These are phyloP conservation scores for Pteropus alecto DNA, from an alignment of 2,113 vertebrate genomes.

Conservation along the genomic window DNA sequence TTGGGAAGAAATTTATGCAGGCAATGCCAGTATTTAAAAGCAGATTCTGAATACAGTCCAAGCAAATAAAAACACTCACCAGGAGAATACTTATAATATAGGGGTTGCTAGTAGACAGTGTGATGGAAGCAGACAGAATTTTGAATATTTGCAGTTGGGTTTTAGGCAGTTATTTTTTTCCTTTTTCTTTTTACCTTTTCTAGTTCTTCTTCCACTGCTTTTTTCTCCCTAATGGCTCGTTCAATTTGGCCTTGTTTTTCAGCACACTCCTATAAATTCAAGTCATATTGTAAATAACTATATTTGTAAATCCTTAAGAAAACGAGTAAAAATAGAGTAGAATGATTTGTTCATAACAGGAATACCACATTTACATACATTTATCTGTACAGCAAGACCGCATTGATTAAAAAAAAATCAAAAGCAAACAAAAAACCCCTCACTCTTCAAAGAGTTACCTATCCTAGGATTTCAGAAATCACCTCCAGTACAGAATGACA, in stretches of 20 bases:
- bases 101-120: background rate
- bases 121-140: constrained; percentile 15
- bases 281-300: constrained; percentile 17
- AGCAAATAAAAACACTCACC: background rate
- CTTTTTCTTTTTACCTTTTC: constrained; percentile 87
- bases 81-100: background rate
- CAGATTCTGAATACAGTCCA: background rate
- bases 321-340: background rate
- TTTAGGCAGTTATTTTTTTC: background rate
- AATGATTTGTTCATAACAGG: background rate
- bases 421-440: background rate
- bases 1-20: background rate
- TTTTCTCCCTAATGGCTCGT: constrained; percentile 89
- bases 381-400: background rate
- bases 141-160: background rate
- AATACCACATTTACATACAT: background rate
- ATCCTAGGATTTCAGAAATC: background rate
- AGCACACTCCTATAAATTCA: constrained; percentile 88
- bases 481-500: background rate
- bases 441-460: background rate
- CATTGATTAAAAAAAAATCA: background rate
- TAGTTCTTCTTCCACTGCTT: constrained; percentile 93
- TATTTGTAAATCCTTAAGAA: constrained; percentile 13
- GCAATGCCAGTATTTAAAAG: background rate
- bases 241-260: constrained; percentile 92